phyloP scores from a whole-genome alignment of 1,140 invertebrate genomes.

The Laupala kohalensis region DNA sequence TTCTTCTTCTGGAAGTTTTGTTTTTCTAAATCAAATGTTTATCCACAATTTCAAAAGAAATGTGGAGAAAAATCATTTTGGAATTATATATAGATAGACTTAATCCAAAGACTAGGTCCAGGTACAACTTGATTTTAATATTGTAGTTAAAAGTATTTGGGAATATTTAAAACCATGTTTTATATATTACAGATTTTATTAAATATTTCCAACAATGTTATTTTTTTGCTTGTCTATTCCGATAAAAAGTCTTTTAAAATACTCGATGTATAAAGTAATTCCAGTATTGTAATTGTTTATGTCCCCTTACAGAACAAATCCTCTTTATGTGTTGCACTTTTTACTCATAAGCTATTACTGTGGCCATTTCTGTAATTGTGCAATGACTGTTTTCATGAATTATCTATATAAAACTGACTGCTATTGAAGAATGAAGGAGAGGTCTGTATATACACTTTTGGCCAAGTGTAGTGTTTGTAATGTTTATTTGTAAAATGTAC shows the following conservation, averaged over 20 bases:
- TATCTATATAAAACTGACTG: not conserved
- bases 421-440: not conserved
- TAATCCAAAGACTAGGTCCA: conserved; percentile 2
- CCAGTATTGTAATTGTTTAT: not conserved
- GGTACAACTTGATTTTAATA: conserved; percentile 2
- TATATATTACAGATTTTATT: not conserved
- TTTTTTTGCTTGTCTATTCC: not conserved
- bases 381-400: not conserved
- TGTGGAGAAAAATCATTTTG: not conserved
- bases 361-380: not conserved
- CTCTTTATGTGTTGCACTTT: not conserved
- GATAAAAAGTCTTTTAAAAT: not conserved
- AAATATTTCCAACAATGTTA: not conserved
- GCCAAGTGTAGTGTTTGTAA: not conserved
- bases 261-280: not conserved
- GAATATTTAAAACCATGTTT: not conserved
- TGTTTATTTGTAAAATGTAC: not conserved
- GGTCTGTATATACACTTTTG: not conserved
- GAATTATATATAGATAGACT: not conserved
- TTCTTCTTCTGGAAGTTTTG: not conserved
- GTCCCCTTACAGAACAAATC: not conserved
- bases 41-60: not conserved
- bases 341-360: not conserved
- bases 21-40: not conserved
- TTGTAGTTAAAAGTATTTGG: not conserved